These are phyloP conservation scores for Thera britannica DNA, from an alignment of 2,888 invertebrate genomes.

Conservation along the genomic window DNA sequence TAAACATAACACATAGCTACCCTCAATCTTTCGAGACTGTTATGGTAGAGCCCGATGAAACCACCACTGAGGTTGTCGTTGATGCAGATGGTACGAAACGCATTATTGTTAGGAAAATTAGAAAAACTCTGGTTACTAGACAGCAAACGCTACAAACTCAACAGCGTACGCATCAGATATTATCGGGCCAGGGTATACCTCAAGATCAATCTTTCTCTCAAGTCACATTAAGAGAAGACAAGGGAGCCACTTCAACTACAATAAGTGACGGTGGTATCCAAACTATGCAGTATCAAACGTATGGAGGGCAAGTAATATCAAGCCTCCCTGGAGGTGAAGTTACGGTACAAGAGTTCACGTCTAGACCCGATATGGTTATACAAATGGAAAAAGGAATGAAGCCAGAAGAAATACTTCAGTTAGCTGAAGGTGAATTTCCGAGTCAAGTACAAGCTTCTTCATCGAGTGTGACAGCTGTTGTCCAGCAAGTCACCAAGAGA, in stretches of 20 bases:
- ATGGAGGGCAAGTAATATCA: conserved; percentile 86
- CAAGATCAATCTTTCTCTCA: conserved; percentile 87
- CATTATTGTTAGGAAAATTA: conserved; percentile 90
- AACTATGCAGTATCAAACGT: conserved; percentile 86
- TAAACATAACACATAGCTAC: conserved; percentile 89
- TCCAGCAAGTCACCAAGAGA: conserved; percentile 92
- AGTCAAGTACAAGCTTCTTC: conserved; percentile 85
- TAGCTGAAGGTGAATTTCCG: conserved; percentile 70
- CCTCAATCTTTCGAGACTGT: conserved; percentile 93
- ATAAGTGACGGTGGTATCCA: conserved; percentile 86
- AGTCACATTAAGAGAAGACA: conserved; percentile 87
- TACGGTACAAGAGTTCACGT: conserved; percentile 87
- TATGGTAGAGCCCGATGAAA: conserved; percentile 92
- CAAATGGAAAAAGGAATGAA: conserved; percentile 83
- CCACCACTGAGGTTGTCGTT: conserved; percentile 92
- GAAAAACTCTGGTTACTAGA: conserved; percentile 87
- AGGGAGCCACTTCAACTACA: conserved; percentile 84
- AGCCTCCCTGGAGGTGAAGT: conserved; percentile 87
- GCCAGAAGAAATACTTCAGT: conserved; percentile 75
- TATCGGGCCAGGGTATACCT: conserved; percentile 84
- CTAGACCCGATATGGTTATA: conserved; percentile 85
- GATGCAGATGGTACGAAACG: conserved; percentile 92
- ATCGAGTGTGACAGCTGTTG: conserved; percentile 90
- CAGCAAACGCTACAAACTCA: conserved; percentile 88
- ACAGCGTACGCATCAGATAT: conserved; percentile 82